Conservation (phyloP, 2,888 invertebrate genomes). For the Lasius fuliginosus region DNA sequence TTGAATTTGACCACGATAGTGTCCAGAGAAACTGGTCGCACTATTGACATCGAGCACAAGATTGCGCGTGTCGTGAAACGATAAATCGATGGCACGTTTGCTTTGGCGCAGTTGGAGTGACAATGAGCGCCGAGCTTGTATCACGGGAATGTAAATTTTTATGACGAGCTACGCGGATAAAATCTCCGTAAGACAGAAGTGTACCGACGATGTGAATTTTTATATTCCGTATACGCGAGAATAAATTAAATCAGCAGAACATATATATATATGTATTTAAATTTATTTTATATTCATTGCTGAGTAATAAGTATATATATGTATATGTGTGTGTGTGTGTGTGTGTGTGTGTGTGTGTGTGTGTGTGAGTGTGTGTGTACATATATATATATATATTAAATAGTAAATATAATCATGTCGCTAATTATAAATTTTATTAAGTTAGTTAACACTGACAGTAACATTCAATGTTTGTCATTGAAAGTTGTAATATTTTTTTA, state of each 20-base stretch:
- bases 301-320: too few relatives aligned
- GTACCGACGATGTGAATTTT: neutral
- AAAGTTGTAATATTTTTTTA: neutral
- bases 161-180: slow-evolving; percentile 22
- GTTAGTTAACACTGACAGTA: neutral
- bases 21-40: slow-evolving; percentile 24
- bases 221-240: neutral
- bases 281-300: too few relatives aligned
- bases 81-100: slow-evolving; percentile 57
- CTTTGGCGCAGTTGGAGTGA: slow-evolving; percentile 45
- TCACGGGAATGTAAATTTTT: slow-evolving; percentile 20
- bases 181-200: slow-evolving; percentile 4
- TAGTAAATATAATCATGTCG: neutral
- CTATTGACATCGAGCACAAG: slow-evolving; percentile 60
- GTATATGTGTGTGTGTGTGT: too few relatives aligned
- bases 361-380: too few relatives aligned
- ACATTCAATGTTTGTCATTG: neutral
- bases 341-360: too few relatives aligned
- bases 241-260: slow-evolving; percentile 4
- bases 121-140: slow-evolving; percentile 65
- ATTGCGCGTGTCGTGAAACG: slow-evolving; percentile 46
- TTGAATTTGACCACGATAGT: slow-evolving; percentile 36
- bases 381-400: too few relatives aligned
- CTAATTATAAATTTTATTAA: neutral
- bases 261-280: neutral